A percentile compares a stretch with the other conserved stretches of the same genome.
Conservation (phyloP, 2,797 vertebrate species). For the Benthosema pterotum region DNA sequence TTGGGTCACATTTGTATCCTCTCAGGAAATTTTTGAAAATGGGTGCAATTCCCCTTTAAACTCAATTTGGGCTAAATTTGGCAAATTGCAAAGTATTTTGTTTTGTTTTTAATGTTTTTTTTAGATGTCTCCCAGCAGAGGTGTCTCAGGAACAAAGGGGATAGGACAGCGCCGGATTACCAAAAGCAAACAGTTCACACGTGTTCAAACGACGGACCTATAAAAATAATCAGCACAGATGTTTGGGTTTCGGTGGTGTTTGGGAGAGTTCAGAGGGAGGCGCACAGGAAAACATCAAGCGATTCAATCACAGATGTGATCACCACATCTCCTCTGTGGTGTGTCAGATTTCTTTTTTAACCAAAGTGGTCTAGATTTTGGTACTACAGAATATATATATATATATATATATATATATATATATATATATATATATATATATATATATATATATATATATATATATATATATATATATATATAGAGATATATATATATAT, state of each 20-base stretch:
- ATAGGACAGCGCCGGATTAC: background rate
- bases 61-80: too few species aligned
- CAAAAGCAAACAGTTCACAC: conserved; percentile 4
- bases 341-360: too few species aligned
- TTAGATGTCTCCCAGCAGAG: background rate
- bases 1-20: too few species aligned
- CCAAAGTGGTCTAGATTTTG: too few species aligned
- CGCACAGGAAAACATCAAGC: background rate
- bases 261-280: background rate
- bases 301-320: conserved; percentile 18
- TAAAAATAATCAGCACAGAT: background rate
- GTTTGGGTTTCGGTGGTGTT: conserved; percentile 1
- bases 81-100: background rate
- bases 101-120: background rate
- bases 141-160: background rate
- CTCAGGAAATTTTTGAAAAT: too few species aligned
- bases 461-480: too few species aligned
- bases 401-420: too few species aligned
- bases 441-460: too few species aligned
- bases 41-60: too few species aligned
- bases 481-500: too few species aligned
- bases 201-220: background rate
- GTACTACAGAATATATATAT: too few species aligned
- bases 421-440: too few species aligned
- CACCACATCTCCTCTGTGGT: conserved; percentile 8